Evolutionary conservation across 2,797 vertebrate genomes (phyloP), one percentile per base, ranked within the genome.

Genomic region (Lithobates sylvaticus): DNA sequence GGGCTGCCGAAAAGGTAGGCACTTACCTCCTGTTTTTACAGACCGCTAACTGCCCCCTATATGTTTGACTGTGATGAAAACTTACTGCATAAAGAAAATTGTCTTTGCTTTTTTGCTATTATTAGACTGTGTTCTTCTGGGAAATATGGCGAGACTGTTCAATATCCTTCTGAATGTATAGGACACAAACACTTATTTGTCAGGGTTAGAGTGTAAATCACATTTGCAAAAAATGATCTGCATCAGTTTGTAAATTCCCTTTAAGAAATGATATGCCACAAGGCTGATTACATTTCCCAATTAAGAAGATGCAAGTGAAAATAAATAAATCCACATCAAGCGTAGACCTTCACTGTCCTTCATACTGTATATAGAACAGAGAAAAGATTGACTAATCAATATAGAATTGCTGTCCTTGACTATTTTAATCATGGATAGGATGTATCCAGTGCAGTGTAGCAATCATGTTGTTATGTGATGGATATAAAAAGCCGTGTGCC

Each of bases 91-190:
- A n/a, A n/a, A 65, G n/a, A 65, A 27, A 65, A 65, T 2, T 1
- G 1, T 10, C 26, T 26, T 27, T 13, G 9, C 50, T 76, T n/a
- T 9, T 26, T 65, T 65, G 39, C 50, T 76, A 76, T 76, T 23
- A 50, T 76, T 76, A 76, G 50, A 36, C 58, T 58, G 27, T 76
- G 10, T 9, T 75, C 50, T 76, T 61, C 21, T 61, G 50, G 50
- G 29, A 36, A 61, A 32, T 58, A 32, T 4, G 18, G 2, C 23
- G n/a, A 34, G 50, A 44, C 16, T 34, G 29, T 76, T 76, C 7
- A 13, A 34, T 54, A 54, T 36, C 50, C 3, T 21, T 36, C 6
- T 18, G 74, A 58, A 76, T 76, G 29, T 10, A 58, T 50, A 75
- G 7, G 26, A 54, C 36, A 74, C 42, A 29, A 29, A 18, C 23